Evolutionary conservation across 2,797 vertebrate genomes (phyloP).

Genomic region (Pangasius mekongensis): DNA sequence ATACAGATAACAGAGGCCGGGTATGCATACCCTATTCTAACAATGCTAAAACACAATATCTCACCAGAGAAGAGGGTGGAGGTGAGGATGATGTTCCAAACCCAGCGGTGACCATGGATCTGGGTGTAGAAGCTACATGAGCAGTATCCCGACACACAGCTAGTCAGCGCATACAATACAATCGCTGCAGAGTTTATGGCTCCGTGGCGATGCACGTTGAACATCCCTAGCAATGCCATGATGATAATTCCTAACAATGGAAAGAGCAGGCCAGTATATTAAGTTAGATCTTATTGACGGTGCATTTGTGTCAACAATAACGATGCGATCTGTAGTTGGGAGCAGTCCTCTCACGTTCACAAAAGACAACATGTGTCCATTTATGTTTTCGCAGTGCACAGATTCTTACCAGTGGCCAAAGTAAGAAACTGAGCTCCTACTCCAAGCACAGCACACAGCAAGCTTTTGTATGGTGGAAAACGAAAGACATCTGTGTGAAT

Average conservation of each 20-base stretch:
- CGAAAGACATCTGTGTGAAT: slow-evolving; percentile 94
- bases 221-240: slow-evolving; percentile 91
- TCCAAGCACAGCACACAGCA: slow-evolving; percentile 87
- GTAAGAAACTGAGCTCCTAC: slow-evolving; percentile 92
- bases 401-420: slow-evolving; percentile 83
- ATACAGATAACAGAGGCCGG: no score
- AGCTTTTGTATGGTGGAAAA: slow-evolving; percentile 86
- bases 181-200: slow-evolving; percentile 93
- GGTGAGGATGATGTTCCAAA: slow-evolving; percentile 94
- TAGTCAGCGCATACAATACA: slow-evolving; percentile 89
- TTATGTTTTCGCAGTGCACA: not conserved
- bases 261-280: not conserved
- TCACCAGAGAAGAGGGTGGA: slow-evolving; percentile 90
- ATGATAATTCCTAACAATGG: slow-evolving; percentile 82
- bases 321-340: no score
- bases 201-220: slow-evolving; percentile 89
- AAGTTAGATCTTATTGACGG: not conserved
- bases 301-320: not conserved
- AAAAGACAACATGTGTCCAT: not conserved
- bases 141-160: slow-evolving; percentile 90
- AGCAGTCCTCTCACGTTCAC: not conserved
- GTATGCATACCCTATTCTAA: not conserved
- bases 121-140: slow-evolving; percentile 92
- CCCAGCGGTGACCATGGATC: slow-evolving; percentile 89
- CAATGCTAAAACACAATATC: slow-evolving; percentile 30